These are phyloP conservation scores for Uromys caudimaculatus DNA, from an alignment of 2,797 vertebrate species.

Conservation along the genomic window DNA sequence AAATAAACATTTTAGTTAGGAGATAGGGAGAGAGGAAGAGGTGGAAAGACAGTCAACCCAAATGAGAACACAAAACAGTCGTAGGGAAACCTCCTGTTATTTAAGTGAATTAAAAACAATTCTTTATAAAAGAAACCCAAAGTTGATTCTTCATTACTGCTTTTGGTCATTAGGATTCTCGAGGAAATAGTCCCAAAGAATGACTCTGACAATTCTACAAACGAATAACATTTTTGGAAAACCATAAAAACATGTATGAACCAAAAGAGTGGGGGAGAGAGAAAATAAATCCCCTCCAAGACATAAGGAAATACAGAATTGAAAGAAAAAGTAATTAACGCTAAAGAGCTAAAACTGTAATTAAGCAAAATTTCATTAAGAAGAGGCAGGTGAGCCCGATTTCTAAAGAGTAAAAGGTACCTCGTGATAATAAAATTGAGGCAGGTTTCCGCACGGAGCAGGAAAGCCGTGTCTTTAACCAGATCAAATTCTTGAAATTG, in stretches of 20 bases:
- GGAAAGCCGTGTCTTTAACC: slow-evolving; percentile 97
- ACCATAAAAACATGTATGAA: slow-evolving; percentile 79
- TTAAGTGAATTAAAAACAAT: not conserved
- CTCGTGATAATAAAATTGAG: slow-evolving; percentile 86
- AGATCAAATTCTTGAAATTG: slow-evolving; percentile 99
- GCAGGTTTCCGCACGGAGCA: slow-evolving; percentile 86
- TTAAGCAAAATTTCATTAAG: slow-evolving; percentile 98
- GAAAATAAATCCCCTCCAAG: slow-evolving; percentile 79
- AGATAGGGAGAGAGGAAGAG: not conserved
- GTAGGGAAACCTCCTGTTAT: not conserved
- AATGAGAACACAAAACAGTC: not conserved
- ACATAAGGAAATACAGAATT: slow-evolving; percentile 84
- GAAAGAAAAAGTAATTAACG: slow-evolving; percentile 90
- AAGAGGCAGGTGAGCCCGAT: slow-evolving; percentile 94
- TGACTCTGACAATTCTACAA: slow-evolving; percentile 83
- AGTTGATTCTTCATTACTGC: slow-evolving; percentile 74
- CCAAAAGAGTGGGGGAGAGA: slow-evolving; percentile 1
- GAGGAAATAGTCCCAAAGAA: slow-evolving; percentile 83
- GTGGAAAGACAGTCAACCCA: not conserved
- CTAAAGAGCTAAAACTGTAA: slow-evolving; percentile 93
- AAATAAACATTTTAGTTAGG: slow-evolving; percentile 81
- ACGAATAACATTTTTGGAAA: slow-evolving; percentile 81
- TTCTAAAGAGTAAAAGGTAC: slow-evolving; percentile 92
- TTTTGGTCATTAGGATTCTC: slow-evolving; percentile 83
- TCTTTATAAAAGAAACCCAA: not conserved